A percentile compares a stretch with the other conserved stretches of the same genome.
phyloP scores from a whole-genome alignment of 2,888 invertebrate genomes.

The Dione juno region DNA sequence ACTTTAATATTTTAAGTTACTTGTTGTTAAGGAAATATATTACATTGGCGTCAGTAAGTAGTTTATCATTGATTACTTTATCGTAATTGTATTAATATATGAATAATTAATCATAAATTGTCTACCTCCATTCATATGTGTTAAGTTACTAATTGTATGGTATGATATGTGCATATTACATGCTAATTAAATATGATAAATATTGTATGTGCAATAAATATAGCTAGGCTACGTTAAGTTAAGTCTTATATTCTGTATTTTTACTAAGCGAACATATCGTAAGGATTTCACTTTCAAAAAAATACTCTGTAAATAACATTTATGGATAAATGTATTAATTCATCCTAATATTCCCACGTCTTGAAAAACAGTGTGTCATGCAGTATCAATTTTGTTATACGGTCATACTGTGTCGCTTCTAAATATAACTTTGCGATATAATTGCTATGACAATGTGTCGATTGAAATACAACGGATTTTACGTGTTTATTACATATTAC shows the following conservation, averaged over 20 bases:
- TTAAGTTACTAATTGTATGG: not conserved
- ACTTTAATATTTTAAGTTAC: not conserved
- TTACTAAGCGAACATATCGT: too few species aligned
- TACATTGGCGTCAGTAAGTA: not conserved
- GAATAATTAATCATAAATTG: not conserved
- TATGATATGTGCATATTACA: too few species aligned
- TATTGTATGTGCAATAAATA: not conserved
- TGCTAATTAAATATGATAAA: too few species aligned
- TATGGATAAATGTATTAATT: conserved; percentile 10
- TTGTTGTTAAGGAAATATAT: not conserved
- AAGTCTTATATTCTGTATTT: too few species aligned
- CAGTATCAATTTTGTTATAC: conserved; percentile 36
- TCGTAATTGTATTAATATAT: not conserved
- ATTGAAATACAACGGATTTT: conserved; percentile 24
- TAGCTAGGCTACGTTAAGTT: too few species aligned
- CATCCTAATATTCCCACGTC: conserved; percentile 35
- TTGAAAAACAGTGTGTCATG: conserved; percentile 36
- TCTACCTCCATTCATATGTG: not conserved
- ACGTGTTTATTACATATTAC: conserved; percentile 4
- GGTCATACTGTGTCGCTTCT: conserved; percentile 39
- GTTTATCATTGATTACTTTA: too few species aligned
- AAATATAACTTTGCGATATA: conserved; percentile 39
- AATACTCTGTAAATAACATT: not conserved
- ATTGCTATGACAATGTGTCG: conserved; percentile 35
- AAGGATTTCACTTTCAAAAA: not conserved